These are phyloP conservation scores for Temnopleurus reevesii DNA, from an alignment of 53 echinoderm and acorn worm species.

Conservation along the genomic window DNA sequence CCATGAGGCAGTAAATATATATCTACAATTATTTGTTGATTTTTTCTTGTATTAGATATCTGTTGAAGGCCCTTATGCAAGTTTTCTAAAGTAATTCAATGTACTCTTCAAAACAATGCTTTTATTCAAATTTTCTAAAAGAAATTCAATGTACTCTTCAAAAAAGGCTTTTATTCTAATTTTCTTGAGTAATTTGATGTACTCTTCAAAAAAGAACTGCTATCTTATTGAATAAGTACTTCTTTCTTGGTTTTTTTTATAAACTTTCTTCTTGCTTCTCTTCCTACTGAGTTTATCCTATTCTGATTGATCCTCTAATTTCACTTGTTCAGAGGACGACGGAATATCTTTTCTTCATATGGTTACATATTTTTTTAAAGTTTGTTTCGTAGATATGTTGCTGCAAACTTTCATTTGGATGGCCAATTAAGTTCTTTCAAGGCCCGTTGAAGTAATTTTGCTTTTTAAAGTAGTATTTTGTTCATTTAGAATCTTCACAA, in stretches of 20 bases:
- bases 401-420: neutral
- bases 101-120: neutral
- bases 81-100: neutral
- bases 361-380: neutral
- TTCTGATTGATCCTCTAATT: neutral
- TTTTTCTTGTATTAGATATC: neutral
- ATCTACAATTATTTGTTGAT: neutral
- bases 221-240: neutral
- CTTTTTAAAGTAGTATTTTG: no score
- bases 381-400: neutral
- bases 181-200: no score
- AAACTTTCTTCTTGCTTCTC: neutral
- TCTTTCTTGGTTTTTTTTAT: neutral
- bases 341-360: conserved; percentile 7
- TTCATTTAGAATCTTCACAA: no score
- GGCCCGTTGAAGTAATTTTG: no score
- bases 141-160: no score
- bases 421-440: no score
- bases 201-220: neutral
- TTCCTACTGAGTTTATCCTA: neutral
- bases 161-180: no score
- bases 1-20: neutral
- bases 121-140: no score
- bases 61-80: neutral
- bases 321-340: neutral